These are phyloP conservation scores for Eufriesea mexicana DNA, from an alignment of 1,140 invertebrate species.

Conservation along the genomic window DNA sequence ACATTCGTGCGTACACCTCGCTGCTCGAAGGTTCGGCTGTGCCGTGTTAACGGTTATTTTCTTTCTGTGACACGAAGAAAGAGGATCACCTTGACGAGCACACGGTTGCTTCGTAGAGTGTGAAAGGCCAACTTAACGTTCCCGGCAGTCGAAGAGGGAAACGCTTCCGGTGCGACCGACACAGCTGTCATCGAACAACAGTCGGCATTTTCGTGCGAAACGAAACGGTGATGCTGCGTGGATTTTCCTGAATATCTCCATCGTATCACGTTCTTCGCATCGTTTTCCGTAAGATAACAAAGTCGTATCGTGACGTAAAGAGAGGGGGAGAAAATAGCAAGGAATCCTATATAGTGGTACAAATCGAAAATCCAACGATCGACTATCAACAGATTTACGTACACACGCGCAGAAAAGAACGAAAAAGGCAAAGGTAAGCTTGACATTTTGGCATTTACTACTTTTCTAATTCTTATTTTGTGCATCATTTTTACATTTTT, in stretches of 20 bases:
- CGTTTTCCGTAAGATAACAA: too few relatives aligned
- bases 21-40: constrained; percentile 44
- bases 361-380: neutral
- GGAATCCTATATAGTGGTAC: neutral
- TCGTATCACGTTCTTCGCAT: neutral
- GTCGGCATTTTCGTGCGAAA: neutral
- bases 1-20: constrained; percentile 50
- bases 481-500: neutral
- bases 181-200: constrained; percentile 62
- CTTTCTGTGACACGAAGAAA: constrained; percentile 64
- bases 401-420: neutral
- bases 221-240: neutral
- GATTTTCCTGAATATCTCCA: neutral
- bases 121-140: constrained; percentile 61
- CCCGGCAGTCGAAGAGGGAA: constrained; percentile 23
- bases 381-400: too few relatives aligned
- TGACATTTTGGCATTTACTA: neutral
- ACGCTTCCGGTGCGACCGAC: constrained; percentile 46
- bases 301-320: neutral
- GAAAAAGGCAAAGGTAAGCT: constrained; percentile 14
- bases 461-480: neutral
- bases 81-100: constrained; percentile 57
- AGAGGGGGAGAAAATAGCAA: neutral
- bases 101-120: constrained; percentile 61
- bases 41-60: constrained; percentile 68